Evolutionary conservation across 1,140 invertebrate genomes (phyloP).

Genomic region (Dinoponera quadriceps): DNA sequence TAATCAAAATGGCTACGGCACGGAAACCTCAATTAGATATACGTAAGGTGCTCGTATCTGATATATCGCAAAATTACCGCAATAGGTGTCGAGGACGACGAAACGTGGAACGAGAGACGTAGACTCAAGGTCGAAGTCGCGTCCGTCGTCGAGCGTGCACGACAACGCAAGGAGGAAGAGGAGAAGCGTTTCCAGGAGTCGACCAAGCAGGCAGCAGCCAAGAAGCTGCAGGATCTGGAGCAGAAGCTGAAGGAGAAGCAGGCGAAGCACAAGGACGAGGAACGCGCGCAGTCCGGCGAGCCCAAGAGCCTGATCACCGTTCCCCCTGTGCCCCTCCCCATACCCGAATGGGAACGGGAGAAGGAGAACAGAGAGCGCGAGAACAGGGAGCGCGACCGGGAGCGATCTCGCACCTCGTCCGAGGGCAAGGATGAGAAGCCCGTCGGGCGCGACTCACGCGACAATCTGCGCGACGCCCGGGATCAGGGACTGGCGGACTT

Average conservation of each 20-base stretch:
- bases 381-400: conserved; percentile 82
- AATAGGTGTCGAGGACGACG: conserved; percentile 89
- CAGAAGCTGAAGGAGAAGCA: conserved; percentile 87
- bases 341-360: conserved; percentile 87
- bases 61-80: background rate
- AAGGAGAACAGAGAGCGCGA: conserved; percentile 82
- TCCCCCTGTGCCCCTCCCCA: conserved; percentile 84
- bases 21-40: too few relatives aligned
- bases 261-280: conserved; percentile 83
- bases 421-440: conserved; percentile 85
- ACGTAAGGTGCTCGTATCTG: too few relatives aligned
- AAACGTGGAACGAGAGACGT: conserved; percentile 90
- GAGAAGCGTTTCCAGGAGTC: conserved; percentile 90
- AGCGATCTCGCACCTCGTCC: conserved; percentile 85
- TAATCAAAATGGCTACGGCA: too few relatives aligned
- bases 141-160: conserved; percentile 90
- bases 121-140: conserved; percentile 90
- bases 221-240: conserved; percentile 88
- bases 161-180: conserved; percentile 92
- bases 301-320: conserved; percentile 80
- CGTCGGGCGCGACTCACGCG: conserved; percentile 68
- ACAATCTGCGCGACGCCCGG: conserved; percentile 68
- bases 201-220: conserved; percentile 86
- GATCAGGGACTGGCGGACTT: conserved; percentile 69
- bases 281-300: conserved; percentile 78